phyloP scores from a whole-genome alignment of 2,113 vertebrate species.

The Pterocles burchelli region DNA sequence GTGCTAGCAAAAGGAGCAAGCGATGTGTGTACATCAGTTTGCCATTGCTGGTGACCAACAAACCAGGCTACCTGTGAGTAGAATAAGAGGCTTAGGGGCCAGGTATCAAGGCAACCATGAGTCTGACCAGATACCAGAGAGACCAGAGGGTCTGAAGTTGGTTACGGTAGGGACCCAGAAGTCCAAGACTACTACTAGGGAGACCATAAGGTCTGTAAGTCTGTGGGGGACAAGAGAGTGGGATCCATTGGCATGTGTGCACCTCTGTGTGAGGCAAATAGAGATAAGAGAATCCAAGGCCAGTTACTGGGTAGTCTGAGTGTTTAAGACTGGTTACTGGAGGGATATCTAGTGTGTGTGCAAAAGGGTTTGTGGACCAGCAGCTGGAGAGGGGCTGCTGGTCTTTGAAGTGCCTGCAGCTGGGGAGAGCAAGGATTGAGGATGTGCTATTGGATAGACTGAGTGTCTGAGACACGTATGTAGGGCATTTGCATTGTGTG shows the following conservation, averaged over 20 bases:
- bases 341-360: neutral
- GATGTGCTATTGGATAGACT: neutral
- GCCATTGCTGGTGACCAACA: fast-evolving
- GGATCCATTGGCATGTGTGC: neutral
- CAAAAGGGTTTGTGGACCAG: neutral
- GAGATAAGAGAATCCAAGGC: neutral
- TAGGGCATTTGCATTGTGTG: neutral
- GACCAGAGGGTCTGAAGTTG: neutral
- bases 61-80: neutral
- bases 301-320: neutral
- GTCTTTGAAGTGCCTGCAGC: neutral
- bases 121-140: neutral
- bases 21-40: neutral
- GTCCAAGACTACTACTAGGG: neutral
- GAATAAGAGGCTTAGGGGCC: neutral
- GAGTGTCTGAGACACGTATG: neutral
- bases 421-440: neutral
- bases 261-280: neutral
- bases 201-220: neutral
- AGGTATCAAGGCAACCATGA: neutral
- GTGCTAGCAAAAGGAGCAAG: neutral
- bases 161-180: neutral
- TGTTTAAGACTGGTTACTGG: neutral
- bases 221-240: fast-evolving
- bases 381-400: neutral